Conservation (phyloP, 2,888 invertebrate species). For the Odontocerum albicorne region DNA sequence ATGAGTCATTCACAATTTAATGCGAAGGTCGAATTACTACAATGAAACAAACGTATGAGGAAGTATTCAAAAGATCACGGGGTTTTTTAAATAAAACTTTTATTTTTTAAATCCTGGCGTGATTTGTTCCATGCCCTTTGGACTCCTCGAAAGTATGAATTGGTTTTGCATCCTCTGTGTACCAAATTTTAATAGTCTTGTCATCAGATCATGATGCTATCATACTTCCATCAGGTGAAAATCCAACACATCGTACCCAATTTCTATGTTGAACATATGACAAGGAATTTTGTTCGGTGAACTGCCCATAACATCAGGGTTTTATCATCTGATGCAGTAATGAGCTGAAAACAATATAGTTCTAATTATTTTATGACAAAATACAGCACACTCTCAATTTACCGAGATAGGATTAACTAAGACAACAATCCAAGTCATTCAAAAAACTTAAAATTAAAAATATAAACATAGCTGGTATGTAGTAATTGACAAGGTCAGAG, state of each 20-base stretch:
- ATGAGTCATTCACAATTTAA: no score
- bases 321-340: conserved; percentile 85
- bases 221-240: conserved; percentile 74
- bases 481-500: no score
- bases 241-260: conserved; percentile 79
- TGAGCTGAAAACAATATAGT: conserved; percentile 52
- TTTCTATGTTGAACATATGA: conserved; percentile 79
- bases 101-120: no score
- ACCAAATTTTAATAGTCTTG: conserved; percentile 79
- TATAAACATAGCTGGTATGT: no score
- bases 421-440: no score
- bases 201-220: conserved; percentile 89
- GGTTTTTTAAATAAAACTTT: no score
- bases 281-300: conserved; percentile 65
- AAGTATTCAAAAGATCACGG: no score
- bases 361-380: not conserved
- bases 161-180: conserved; percentile 67
- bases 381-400: no score
- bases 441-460: no score
- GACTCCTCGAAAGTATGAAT: conserved; percentile 74
- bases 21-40: no score
- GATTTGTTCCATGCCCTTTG: conserved; percentile 61
- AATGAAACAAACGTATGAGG: no score
- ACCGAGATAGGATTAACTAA: no score
- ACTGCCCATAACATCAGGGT: conserved; percentile 78